Conservation (phyloP, 2,797 vertebrate species). For the Enteromius paludinosus region DNA sequence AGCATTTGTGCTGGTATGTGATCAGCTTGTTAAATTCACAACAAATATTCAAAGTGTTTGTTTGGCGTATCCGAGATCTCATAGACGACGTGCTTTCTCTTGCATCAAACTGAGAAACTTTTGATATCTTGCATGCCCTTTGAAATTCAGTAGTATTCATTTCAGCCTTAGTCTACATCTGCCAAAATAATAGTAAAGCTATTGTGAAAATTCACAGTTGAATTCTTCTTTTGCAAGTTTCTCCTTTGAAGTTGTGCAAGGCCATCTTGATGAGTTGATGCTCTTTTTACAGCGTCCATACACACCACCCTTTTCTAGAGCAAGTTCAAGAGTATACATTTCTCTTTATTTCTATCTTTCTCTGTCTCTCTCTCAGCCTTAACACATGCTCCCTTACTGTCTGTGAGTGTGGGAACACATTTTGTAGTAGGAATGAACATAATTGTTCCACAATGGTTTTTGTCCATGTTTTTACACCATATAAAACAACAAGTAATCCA, state of each 20-base stretch:
- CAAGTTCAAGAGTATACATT: conserved; percentile 46
- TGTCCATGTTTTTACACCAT: not conserved
- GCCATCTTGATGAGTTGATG: conserved; percentile 26
- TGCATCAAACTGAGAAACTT: conserved; percentile 6
- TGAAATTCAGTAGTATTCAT: conserved; percentile 47
- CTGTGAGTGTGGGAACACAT: conserved; percentile 20
- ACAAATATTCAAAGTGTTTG: not conserved
- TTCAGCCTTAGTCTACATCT: conserved; percentile 32
- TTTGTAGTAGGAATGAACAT: not conserved
- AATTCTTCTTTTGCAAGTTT: conserved; percentile 27
- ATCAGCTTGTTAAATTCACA: conserved; percentile 12
- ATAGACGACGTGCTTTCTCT: conserved; percentile 10
- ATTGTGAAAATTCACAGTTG: conserved; percentile 36
- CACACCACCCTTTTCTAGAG: conserved; percentile 37
- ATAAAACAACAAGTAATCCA: conserved; percentile 1
- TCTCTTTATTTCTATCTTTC: not conserved
- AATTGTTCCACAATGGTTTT: not conserved
- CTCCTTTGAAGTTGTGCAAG: conserved; percentile 17
- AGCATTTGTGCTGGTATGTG: not conserved
- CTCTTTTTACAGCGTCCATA: conserved; percentile 11
- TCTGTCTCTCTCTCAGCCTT: conserved; percentile 11
- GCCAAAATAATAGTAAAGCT: conserved; percentile 24
- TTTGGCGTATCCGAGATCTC: conserved; percentile 11
- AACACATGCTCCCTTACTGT: not conserved
- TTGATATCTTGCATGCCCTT: conserved; percentile 45